A percentile compares a stretch with the other conserved stretches of the same genome.
Evolutionary conservation across 1,140 invertebrate species (phyloP).

Genomic region (Bombus sibiricus): DNA sequence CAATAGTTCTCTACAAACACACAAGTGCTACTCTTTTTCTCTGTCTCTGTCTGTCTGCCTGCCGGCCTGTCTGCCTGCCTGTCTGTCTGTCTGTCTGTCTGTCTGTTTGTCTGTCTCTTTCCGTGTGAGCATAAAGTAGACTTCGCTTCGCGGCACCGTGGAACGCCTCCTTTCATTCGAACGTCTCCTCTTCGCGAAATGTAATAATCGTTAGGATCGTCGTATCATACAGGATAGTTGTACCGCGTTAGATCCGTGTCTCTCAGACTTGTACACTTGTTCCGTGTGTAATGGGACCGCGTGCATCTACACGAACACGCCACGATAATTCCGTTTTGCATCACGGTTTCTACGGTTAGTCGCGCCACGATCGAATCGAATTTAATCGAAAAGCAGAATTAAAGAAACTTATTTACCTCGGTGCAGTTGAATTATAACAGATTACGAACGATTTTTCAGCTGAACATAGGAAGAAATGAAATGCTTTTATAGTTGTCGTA

Average conservation of each 20-base stretch:
- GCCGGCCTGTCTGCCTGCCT: not conserved
- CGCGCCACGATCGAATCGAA: not conserved
- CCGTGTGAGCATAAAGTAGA: slow-evolving; percentile 9
- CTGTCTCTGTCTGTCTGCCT: not conserved
- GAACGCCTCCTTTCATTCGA: slow-evolving; percentile 37
- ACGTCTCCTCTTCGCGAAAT: slow-evolving; percentile 20
- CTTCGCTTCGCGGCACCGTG: slow-evolving; percentile 20
- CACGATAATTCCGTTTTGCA: not conserved
- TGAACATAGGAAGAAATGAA: not conserved
- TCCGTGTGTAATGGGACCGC: not conserved
- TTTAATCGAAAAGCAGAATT: not conserved
- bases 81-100: slow-evolving; percentile 1
- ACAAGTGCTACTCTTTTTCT: slow-evolving; percentile 9
- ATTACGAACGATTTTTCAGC: not conserved
- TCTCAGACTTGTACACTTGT: not conserved
- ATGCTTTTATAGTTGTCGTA: not conserved
- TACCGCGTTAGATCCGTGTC: slow-evolving; percentile 17
- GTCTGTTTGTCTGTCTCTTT: slow-evolving; percentile 13
- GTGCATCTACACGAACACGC: not conserved
- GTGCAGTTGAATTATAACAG: not conserved
- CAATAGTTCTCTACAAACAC: slow-evolving; percentile 42
- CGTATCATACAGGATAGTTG: slow-evolving; percentile 28
- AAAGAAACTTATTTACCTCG: not conserved
- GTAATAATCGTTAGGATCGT: slow-evolving; percentile 38
- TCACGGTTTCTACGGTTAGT: not conserved